Evolutionary conservation across 1,140 invertebrate genomes (phyloP).

Genomic region (Mycetomoellerius zeteki): DNA sequence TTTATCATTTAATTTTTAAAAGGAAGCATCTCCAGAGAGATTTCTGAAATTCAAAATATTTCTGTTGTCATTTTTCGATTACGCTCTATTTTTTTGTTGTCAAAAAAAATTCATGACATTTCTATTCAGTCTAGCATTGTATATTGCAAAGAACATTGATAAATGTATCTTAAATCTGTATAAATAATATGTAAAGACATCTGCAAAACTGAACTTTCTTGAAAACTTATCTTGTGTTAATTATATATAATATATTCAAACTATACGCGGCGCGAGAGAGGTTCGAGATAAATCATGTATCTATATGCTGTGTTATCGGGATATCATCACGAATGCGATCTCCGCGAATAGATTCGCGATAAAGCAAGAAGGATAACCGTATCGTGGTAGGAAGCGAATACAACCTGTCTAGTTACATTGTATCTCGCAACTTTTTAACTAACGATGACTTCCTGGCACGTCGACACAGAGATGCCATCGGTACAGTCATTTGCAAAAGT

Average conservation of each 20-base stretch:
- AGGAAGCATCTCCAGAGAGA: neutral
- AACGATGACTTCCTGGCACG: slow-evolving; percentile 36
- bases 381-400: neutral
- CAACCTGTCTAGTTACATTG: slow-evolving; percentile 42
- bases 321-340: neutral
- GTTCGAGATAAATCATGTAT: slow-evolving; percentile 25
- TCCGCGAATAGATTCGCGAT: neutral
- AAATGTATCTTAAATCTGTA: too few relatives aligned
- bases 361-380: neutral
- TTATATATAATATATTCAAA: slow-evolving; percentile 8
- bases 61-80: neutral
- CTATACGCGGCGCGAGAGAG: neutral
- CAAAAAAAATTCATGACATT: neutral
- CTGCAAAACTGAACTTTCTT: neutral
- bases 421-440: slow-evolving; percentile 39
- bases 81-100: neutral
- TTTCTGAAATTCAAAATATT: neutral
- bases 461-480: slow-evolving; percentile 27
- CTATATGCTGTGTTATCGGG: neutral
- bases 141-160: neutral
- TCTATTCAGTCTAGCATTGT: neutral
- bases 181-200: neutral
- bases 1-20: neutral
- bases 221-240: neutral
- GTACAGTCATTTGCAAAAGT: slow-evolving; percentile 21